Evolutionary conservation across 2,797 vertebrate species (phyloP).

Genomic region (Eidolon dupreanum): DNA sequence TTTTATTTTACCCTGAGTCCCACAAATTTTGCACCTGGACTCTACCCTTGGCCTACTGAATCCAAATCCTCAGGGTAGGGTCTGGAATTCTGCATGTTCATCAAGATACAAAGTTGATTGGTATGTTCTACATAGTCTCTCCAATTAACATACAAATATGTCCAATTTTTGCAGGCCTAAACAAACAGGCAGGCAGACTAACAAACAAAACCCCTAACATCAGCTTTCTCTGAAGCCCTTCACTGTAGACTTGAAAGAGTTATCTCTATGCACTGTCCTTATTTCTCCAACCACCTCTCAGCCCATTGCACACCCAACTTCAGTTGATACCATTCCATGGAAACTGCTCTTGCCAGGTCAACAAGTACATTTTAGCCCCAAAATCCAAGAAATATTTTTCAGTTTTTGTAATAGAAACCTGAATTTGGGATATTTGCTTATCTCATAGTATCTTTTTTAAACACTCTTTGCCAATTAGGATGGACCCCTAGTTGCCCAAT

Average conservation of each 20-base stretch:
- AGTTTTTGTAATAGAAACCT: conserved; percentile 27
- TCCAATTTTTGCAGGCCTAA: background rate
- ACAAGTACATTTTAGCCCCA: background rate
- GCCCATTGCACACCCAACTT: background rate
- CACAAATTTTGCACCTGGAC: background rate
- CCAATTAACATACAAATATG: background rate
- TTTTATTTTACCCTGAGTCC: background rate
- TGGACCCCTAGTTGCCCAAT: background rate
- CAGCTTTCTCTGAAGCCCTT: background rate
- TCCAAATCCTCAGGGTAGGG: background rate
- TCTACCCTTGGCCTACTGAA: background rate
- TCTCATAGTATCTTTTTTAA: background rate
- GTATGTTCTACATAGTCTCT: background rate
- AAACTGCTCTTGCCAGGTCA: background rate
- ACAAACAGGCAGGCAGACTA: background rate
- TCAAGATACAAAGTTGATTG: background rate
- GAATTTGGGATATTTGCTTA: background rate
- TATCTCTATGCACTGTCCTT: background rate
- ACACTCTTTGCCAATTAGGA: background rate
- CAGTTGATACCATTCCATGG: background rate
- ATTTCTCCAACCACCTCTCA: background rate
- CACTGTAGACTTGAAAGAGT: background rate
- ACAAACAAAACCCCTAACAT: background rate
- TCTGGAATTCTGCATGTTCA: background rate
- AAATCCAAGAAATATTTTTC: background rate